Evolutionary conservation across 2,888 invertebrate genomes (phyloP), one percentile per base, ranked within the genome.

Genomic region (Netelia virgata): DNA sequence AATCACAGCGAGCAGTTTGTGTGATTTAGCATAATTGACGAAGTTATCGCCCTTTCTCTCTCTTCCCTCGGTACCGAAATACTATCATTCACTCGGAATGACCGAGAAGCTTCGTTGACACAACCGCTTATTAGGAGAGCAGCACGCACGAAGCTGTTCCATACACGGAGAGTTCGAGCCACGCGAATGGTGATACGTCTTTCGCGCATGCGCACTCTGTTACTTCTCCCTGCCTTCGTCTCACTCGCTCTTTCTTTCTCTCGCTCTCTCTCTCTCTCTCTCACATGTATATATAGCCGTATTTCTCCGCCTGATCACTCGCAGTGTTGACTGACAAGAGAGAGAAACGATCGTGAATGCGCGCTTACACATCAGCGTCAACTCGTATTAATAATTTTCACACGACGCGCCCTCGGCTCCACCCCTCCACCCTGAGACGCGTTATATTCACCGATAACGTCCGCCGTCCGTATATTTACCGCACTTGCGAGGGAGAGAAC

Each of bases 381-480:
- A 82, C 69, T 83, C 72, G 87, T 86, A 89, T 89, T 88, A 89
- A 89, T 90, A 88, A 90, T 88, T 89, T 88, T 88, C 86, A 78
- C 83, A 59, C 78, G 28, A 53, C 47, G 53, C 53, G 16, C 8
- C 55, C 63, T 23, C 63, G 23, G 70, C 76, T 72, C 73, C 80
- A 79, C 73, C 80, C 64, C 64, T 72, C 75, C 72, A 79, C 63
- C 28, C 76, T 57, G 20, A 64, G 63, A 47, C 59, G 61, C 79
- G 36, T 73, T 73, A 59, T 70, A 82, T 75, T 85, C 75, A 23
- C 63, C 28, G 82, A 85, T 82, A 85, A 69, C 57, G 20, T 68
- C 61, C 57, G 1, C 14, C 50, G 11, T 59, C 53, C 18, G 55
- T 75, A 72, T 36, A 63, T 63, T 68, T 69, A 18, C 8, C 18